Percentiles rank a stretch among this genome's conserved stretches.
phyloP scores from a whole-genome alignment of 2,113 vertebrate genomes.

The Morone saxatilis region DNA sequence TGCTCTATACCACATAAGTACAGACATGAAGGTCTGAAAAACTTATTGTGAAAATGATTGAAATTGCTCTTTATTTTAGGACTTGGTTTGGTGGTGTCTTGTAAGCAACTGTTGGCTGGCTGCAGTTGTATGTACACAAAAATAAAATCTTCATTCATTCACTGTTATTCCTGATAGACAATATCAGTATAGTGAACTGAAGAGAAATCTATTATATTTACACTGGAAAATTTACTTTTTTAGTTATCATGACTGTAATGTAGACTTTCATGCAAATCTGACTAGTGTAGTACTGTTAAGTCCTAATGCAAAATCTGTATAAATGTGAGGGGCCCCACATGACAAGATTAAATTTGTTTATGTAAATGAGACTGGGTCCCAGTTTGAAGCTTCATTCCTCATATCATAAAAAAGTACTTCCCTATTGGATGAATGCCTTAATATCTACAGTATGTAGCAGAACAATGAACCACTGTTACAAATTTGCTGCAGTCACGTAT shows the following conservation, averaged over 20 bases:
- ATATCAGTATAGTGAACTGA: background rate
- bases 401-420: constrained; percentile 34
- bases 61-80: too few species aligned
- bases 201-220: constrained; percentile 9
- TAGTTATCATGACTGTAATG: background rate
- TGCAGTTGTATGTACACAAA: background rate
- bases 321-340: constrained; percentile 16
- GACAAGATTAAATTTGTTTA: constrained; percentile 53
- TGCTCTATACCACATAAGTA: background rate
- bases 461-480: constrained; percentile 34
- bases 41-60: background rate
- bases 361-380: constrained; percentile 35
- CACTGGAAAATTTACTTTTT: constrained; percentile 14
- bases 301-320: constrained; percentile 12
- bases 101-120: background rate
- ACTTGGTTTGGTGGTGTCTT: too few species aligned
- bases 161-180: background rate
- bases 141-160: background rate
- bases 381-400: constrained; percentile 19
- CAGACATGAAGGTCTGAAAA: background rate
- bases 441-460: constrained; percentile 17
- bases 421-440: constrained; percentile 30
- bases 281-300: background rate
- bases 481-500: constrained; percentile 48
- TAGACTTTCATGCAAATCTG: constrained; percentile 38